Conservation (phyloP, 2,888 invertebrate genomes). For the Litoditis marina region DNA sequence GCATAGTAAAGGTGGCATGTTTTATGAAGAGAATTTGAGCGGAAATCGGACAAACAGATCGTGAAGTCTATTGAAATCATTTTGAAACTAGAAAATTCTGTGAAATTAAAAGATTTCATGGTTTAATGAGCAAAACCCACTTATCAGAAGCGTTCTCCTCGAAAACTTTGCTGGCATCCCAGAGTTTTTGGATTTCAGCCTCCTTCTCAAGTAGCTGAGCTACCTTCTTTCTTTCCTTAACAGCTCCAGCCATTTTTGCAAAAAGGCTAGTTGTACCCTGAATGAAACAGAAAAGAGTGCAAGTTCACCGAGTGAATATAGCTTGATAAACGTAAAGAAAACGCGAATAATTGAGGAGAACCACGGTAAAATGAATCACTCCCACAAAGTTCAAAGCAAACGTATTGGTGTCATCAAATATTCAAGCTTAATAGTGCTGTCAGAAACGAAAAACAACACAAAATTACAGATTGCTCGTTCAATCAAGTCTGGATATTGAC, state of each 20-base stretch:
- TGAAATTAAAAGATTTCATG: not conserved
- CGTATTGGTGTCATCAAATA: too few relatives aligned
- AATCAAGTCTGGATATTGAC: too few relatives aligned
- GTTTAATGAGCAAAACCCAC: slow-evolving; percentile 31
- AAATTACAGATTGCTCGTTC: too few relatives aligned
- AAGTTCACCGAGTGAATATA: not conserved
- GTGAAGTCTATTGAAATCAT: too few relatives aligned
- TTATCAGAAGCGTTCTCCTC: slow-evolving; percentile 76
- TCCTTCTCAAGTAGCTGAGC: slow-evolving; percentile 66
- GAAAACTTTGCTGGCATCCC: slow-evolving; percentile 78
- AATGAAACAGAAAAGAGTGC: not conserved
- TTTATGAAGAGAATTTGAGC: too few relatives aligned
- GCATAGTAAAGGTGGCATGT: too few relatives aligned
- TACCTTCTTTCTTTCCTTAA: slow-evolving; percentile 44
- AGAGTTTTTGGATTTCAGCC: slow-evolving; percentile 77
- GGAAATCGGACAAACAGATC: too few relatives aligned
- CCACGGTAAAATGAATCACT: too few relatives aligned
- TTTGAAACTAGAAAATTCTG: too few relatives aligned
- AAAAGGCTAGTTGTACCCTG: not conserved
- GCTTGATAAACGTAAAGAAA: not conserved
- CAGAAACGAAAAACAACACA: not conserved
- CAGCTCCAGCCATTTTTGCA: slow-evolving; percentile 23
- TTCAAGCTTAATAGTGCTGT: too few relatives aligned
- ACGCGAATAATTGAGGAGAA: not conserved
- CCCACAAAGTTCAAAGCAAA: too few relatives aligned